Evolutionary conservation across 1,140 invertebrate genomes (phyloP), one percentile per base, ranked within the genome.

Genomic region (Caenorhabditis brenneri): DNA sequence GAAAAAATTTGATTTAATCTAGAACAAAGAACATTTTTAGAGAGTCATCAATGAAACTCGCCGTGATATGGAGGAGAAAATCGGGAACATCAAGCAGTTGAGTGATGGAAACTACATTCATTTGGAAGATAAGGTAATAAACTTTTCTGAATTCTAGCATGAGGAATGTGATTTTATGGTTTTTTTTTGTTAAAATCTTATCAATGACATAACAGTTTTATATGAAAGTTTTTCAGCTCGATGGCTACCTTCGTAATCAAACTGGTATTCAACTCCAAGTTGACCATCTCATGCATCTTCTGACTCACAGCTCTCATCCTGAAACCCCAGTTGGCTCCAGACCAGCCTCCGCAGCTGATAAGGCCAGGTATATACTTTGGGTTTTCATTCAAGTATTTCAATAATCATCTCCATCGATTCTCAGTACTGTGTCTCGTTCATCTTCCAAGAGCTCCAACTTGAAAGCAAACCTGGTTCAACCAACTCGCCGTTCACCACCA

Each of bases 41-140:
- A 74, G 33, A 42, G 65, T 74, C 9, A 74, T 74, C 2, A 74
- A 74, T 46, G 65, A 74, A 4, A 74, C 65, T 0, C 2, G 65
- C n/a, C 33, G 33, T 22, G 65, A 74, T 27, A 42, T 74, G 65
- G 65, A 74, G 24, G 36, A 74, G 36, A 74, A 74, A 42, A 74
- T 74, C 33, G 65, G 36, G 24, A 74, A 74, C 24, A 74, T 74
- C 65, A 74, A 74, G 22, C 65, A 74, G 24, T n/a, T 74, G 19
- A 74, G 65, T 12, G 65, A 74, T 31, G 65, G 65, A 12, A 74
- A 74, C n/a, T 74, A 74, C 22, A 74, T 74, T 24, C 65, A 74
- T 46, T 46, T 74, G 36, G 65, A 74, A 24, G 65, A 74, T 24
- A 74, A 74, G 36, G 65, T 74, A 55, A n/a, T 27, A 10, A n/a